These are phyloP conservation scores for Styela clava DNA, from an alignment of 23 tunicate species.

Conservation along the genomic window DNA sequence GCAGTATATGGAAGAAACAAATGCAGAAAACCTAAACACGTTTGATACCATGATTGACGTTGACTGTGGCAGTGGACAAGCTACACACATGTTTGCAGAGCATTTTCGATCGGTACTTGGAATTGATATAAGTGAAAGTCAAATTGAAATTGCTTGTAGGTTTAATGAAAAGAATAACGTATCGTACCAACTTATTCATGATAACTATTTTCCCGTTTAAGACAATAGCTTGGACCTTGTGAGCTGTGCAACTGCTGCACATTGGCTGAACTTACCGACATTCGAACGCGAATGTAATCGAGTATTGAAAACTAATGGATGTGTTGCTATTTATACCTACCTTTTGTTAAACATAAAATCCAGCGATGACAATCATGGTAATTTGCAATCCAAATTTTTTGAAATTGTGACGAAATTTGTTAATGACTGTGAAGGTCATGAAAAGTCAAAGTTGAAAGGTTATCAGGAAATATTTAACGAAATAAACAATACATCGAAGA, in stretches of 20 bases:
- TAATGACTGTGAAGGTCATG: background rate
- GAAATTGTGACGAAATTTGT: background rate
- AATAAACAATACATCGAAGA: background rate
- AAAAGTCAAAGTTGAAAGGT: background rate
- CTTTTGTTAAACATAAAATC: background rate
- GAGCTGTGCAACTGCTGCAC: slow-evolving; percentile 5
- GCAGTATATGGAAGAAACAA: background rate
- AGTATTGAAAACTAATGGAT: background rate
- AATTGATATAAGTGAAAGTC: slow-evolving; percentile 11
- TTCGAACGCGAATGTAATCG: background rate
- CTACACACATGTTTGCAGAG: background rate
- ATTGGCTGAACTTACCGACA: background rate
- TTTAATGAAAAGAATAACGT: background rate
- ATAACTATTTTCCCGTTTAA: background rate
- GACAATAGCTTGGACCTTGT: background rate
- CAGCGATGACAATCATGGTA: background rate
- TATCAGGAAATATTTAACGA: background rate
- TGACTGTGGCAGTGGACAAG: slow-evolving; percentile 7
- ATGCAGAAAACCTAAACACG: background rate
- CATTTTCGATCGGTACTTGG: background rate
- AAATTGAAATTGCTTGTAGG: background rate
- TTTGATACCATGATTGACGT: background rate
- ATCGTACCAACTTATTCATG: background rate
- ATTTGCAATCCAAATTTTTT: background rate
- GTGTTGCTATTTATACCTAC: background rate